Evolutionary conservation across 2,888 invertebrate genomes (phyloP).

Genomic region (Hemicrepidius hirtus): DNA sequence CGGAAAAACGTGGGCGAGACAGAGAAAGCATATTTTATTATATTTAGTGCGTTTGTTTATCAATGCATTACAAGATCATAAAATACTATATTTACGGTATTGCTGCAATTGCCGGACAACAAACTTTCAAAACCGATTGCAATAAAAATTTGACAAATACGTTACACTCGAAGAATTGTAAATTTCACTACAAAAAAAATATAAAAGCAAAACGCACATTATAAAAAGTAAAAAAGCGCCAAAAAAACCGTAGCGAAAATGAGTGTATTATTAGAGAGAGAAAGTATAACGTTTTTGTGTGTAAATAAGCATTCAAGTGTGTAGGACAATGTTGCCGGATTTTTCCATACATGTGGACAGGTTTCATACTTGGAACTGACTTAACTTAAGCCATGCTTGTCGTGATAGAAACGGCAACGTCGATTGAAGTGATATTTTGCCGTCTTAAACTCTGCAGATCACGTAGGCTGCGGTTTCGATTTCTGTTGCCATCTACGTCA

Average conservation of each 20-base stretch:
- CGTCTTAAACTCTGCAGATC: slow-evolving; percentile 48
- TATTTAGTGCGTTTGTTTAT: slow-evolving; percentile 38
- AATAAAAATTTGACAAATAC: slow-evolving; percentile 13
- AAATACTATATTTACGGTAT: slow-evolving; percentile 30
- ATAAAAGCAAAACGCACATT: slow-evolving; percentile 10
- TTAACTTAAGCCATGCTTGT: slow-evolving; percentile 5
- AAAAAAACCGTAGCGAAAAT: slow-evolving; percentile 47
- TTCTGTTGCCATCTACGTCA: slow-evolving; percentile 40
- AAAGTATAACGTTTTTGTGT: slow-evolving; percentile 52
- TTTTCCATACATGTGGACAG: slow-evolving; percentile 19
- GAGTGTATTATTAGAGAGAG: slow-evolving; percentile 48
- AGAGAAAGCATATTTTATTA: slow-evolving; percentile 42
- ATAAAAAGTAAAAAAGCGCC: slow-evolving; percentile 36
- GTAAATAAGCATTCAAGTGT: slow-evolving; percentile 49
- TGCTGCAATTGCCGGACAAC: slow-evolving; percentile 3
- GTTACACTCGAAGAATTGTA: slow-evolving; percentile 24
- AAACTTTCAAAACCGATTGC: slow-evolving; percentile 24
- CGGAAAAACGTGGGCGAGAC: slow-evolving; percentile 43
- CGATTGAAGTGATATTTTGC: slow-evolving; percentile 56
- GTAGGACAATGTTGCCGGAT: slow-evolving; percentile 40
- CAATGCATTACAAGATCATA: slow-evolving; percentile 25
- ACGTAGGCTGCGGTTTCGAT: slow-evolving; percentile 49
- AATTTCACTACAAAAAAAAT: slow-evolving; percentile 36
- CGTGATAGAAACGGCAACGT: slow-evolving; percentile 52
- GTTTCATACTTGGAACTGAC: neutral